phyloP scores from a whole-genome alignment of 2,113 vertebrate genomes.

The Clarias batrachus region DNA sequence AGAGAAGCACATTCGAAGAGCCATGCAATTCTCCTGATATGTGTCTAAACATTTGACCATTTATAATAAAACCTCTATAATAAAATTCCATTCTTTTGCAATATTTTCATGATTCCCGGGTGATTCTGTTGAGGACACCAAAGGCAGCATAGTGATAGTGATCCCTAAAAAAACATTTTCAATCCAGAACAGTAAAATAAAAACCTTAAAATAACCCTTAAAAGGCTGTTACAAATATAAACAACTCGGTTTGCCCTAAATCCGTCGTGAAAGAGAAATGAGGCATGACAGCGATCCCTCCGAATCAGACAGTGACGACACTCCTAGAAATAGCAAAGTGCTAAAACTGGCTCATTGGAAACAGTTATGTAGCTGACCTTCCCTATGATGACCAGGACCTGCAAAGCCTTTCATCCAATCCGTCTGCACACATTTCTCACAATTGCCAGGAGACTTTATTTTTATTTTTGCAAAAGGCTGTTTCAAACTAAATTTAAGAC shows the following conservation, averaged over 20 bases:
- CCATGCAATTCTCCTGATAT: too few species aligned
- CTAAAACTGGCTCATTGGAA: background rate
- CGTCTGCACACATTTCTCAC: background rate
- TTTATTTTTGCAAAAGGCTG: too few species aligned
- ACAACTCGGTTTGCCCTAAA: background rate
- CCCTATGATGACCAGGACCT: background rate
- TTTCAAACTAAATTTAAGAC: background rate
- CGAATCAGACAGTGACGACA: background rate
- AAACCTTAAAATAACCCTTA: background rate
- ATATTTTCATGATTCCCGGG: too few species aligned
- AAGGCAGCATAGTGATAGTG: too few species aligned
- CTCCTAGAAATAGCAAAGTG: background rate
- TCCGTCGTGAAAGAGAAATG: background rate
- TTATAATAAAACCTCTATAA: too few species aligned
- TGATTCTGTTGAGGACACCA: too few species aligned
- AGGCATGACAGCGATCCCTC: background rate
- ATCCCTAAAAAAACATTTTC: background rate
- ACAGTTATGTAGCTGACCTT: background rate
- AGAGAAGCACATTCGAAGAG: too few species aligned
- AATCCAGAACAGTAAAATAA: background rate
- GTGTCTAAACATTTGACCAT: too few species aligned
- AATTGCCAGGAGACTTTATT: background rate
- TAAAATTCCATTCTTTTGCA: too few species aligned
- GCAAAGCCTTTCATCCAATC: background rate
- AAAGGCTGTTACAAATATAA: background rate